Base-by-base conservation (phyloP, 2,888 invertebrate species). In the Axea sp. region DNA sequence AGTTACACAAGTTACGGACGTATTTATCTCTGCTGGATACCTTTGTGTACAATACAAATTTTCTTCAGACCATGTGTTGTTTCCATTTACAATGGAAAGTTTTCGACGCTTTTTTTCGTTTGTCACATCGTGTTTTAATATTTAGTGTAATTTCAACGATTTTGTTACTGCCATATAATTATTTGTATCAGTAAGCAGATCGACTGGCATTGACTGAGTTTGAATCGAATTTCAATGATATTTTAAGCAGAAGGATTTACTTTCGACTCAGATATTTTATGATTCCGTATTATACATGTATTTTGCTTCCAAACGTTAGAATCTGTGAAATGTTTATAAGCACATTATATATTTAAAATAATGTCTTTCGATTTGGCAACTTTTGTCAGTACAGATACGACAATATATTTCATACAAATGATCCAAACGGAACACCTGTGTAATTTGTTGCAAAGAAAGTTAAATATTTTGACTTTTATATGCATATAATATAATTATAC, bases 21-120 rank as follows among this genome's bases (percentile, higher is more conserved):
- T 84, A 87, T 86, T 87, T 87, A 87, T 87, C 87, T 81, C 87
- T 80, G 86, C 83, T 86, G 87, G 87, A 87, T 85, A 84, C 84
- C 82, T 84, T 87, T 87, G 86, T 86, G 80, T 77, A 73, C 55
- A 67, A 75, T 72, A 60, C 76, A 53, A 80, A 81, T 83, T 85
- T 86, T 83, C 86, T 83, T 77, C 80, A 79, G 64, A 79, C 84
- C 86, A 86, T 86, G 86, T 86, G 86, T 84, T 81, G 45, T 62
- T 69, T 65, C 68, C 31, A 59, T 75, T 51, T 51, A 73, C 35
- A 67, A 30, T 9, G 57, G n/a, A n/a, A n/a, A n/a, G n/a, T 60
- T 49, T 71, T 53, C 64, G 41, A 62, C 59, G 55, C 22, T 64
- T 62, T 65, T 43, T 47, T 8, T 31, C 24, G 3, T 26, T 31